Percentiles rank a stretch among this genome's conserved stretches.
These are phyloP conservation scores for Laticauda laticaudata DNA, from an alignment of 2,113 vertebrate genomes.

Conservation along the genomic window DNA sequence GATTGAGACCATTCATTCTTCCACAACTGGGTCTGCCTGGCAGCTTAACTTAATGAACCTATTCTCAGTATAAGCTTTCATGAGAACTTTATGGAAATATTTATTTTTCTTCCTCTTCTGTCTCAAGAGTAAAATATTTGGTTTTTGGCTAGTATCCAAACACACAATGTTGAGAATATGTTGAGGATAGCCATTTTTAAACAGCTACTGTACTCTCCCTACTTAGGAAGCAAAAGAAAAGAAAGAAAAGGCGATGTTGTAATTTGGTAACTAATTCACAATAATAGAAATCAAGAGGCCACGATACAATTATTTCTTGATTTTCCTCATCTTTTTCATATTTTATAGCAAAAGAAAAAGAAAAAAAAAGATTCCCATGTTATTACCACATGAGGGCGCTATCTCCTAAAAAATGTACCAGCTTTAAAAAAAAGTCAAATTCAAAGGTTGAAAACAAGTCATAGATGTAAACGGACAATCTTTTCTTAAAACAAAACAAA, in stretches of 20 bases:
- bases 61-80: neutral
- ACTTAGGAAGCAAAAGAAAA: neutral
- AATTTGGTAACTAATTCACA: neutral
- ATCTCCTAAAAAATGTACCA: conserved; percentile 55
- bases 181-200: neutral
- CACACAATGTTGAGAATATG: neutral
- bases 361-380: neutral
- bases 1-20: neutral
- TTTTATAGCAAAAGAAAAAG: neutral
- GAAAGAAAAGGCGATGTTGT: neutral
- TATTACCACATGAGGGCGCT: conserved; percentile 73
- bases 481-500: neutral
- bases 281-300: neutral
- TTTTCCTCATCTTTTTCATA: neutral
- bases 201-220: accelerated
- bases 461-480: neutral
- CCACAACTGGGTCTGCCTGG: neutral
- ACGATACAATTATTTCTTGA: neutral
- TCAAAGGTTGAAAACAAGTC: neutral
- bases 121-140: neutral
- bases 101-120: neutral
- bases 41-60: neutral
- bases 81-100: neutral
- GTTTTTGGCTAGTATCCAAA: neutral
- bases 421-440: accelerated